Evolutionary conservation across 2,888 invertebrate species (phyloP).

Genomic region (Amphipoea oculea): DNA sequence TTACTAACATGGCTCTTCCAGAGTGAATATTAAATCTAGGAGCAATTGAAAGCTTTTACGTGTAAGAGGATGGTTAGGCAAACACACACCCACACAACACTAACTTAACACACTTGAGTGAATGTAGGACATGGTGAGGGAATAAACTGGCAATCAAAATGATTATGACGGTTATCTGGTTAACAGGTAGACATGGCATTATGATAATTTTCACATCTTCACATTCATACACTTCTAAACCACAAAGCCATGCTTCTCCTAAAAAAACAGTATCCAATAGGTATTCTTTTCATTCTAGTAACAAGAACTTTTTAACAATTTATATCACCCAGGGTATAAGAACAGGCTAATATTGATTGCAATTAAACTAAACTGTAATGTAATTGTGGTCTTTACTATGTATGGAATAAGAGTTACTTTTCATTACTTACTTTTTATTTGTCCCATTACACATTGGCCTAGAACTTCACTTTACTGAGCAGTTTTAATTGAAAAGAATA

Average conservation of each 20-base stretch:
- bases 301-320: conserved; percentile 22
- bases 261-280: background rate
- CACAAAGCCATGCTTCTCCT: background rate
- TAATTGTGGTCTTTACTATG: conserved; percentile 32
- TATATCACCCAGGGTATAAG: conserved; percentile 10
- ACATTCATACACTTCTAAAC: background rate
- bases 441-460: conserved; percentile 55
- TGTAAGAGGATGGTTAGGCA: background rate
- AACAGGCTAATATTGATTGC: conserved; percentile 59
- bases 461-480: conserved; percentile 52
- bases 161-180: background rate
- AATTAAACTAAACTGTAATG: conserved; percentile 37
- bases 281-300: background rate
- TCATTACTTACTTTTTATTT: conserved; percentile 49
- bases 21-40: background rate
- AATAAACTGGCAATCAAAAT: background rate
- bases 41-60: background rate
- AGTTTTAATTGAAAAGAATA: conserved; percentile 53
- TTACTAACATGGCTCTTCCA: background rate
- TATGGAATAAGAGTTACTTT: conserved; percentile 54
- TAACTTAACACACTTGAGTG: too few relatives aligned
- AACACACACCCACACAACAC: background rate
- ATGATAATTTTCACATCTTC: background rate
- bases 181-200: background rate
- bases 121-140: background rate